Base-by-base conservation (phyloP, 1,140 invertebrate species). In the Laupala kohalensis region DNA sequence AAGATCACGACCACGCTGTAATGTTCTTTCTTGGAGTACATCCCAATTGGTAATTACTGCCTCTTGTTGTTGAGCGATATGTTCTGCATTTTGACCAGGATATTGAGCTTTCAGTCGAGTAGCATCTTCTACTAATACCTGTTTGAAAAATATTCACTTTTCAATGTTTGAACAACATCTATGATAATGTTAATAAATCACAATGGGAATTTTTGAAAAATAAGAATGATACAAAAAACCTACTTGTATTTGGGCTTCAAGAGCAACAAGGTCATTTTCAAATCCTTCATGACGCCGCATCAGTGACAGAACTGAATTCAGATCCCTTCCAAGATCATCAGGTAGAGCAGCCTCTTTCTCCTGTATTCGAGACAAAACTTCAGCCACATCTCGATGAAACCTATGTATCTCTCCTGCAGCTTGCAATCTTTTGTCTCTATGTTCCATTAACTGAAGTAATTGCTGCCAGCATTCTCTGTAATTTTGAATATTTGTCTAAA, bases 321-420 rank as follows among this genome's bases (percentile, higher is more conserved):
- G 84, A 81, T 98, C 95, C 64, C 92, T 81, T 5, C 94, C 95
- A 5, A 94, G 80, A 77, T 95, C 94, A 13, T 92, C 90, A 6
- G 93, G 90, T 30, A 96, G 85, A 5, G 88, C 89, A 4, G 90
- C 88, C 74, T 89, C 88, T 79, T 97, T 96, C 77, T 95, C 71
- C 76, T 93, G 91, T 30, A 97, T 96, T 27, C 95, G 85, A 13
- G 92, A 92, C 2, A 96, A 80, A 5, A 96, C 92, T 78, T 99
- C 96, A 6, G 92, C 93, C 0, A 96, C 95, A 80, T 99, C 96
- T 25, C 95, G 87, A 82, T 98, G 96, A 85, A 97, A 98, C 62
- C 95, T 86, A 81, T 98, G 96, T 74, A 98, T 96, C 82, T 98
- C 94, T 24, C 93, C 95, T 6, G 96, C 96, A 0, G 94, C 95